Evolutionary conservation across 2,888 invertebrate species (phyloP).

Genomic region (Phortica magna): DNA sequence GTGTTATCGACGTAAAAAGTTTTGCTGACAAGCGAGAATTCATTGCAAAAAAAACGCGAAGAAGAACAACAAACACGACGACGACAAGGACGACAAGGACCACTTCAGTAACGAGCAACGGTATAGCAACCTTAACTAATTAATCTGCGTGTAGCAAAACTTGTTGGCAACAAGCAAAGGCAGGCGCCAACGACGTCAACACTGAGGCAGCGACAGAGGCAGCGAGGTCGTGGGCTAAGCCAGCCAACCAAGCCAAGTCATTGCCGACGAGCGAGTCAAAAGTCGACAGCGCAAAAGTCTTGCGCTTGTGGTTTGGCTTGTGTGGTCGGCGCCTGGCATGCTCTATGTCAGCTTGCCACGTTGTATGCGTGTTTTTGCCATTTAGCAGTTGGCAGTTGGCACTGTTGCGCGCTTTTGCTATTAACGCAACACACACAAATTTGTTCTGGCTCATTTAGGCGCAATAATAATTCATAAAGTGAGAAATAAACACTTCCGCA

Average conservation of each 20-base stretch:
- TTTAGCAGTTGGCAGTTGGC: not conserved
- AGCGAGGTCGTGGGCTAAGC: not conserved
- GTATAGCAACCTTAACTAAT: constrained; percentile 65
- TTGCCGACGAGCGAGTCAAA: constrained; percentile 1
- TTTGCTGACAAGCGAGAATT: constrained; percentile 75
- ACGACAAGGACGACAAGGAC: constrained; percentile 11
- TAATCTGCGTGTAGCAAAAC: constrained; percentile 66
- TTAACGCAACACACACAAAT: constrained; percentile 5
- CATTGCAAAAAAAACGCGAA: constrained; percentile 63
- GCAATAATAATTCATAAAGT: constrained; percentile 65
- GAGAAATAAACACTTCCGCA: constrained; percentile 48
- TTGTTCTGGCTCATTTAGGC: constrained; percentile 62
- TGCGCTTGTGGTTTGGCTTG: constrained; percentile 65
- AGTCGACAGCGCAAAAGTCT: constrained; percentile 8
- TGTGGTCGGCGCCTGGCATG: not conserved
- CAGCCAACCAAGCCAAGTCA: constrained; percentile 15
- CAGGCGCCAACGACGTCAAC: not conserved
- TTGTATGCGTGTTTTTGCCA: not conserved
- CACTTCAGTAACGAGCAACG: constrained; percentile 27
- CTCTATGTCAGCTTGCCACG: not conserved
- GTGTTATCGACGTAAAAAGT: constrained; percentile 56
- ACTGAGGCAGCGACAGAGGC: not conserved
- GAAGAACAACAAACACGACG: too few species aligned
- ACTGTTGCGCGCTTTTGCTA: constrained; percentile 18
- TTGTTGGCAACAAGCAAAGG: constrained; percentile 37